These are phyloP conservation scores for Epinotia nisella DNA, from an alignment of 2,888 invertebrate genomes.

Conservation along the genomic window DNA sequence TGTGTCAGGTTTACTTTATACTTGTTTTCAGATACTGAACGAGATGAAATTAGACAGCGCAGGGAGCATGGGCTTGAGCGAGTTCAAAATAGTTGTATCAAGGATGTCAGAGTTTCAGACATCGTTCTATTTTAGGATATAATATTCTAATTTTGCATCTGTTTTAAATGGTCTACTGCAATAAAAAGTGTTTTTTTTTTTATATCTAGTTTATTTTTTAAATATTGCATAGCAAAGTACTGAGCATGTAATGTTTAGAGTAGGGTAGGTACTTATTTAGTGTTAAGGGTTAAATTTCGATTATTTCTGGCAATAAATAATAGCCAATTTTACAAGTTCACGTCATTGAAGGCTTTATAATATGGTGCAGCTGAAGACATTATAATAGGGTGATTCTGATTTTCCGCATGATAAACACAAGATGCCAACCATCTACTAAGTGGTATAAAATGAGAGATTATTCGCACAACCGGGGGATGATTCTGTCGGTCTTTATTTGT, in stretches of 20 bases:
- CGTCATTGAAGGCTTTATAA: background rate
- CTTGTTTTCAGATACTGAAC: slow-evolving; percentile 83
- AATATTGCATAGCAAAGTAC: slow-evolving; percentile 1
- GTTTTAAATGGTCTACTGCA: background rate
- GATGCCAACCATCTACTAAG: too few species aligned
- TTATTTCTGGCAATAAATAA: background rate
- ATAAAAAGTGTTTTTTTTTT: slow-evolving; percentile 10
- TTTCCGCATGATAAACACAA: too few species aligned
- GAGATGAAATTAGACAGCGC: slow-evolving; percentile 86
- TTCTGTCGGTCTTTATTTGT: too few species aligned
- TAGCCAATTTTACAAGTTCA: too few species aligned
- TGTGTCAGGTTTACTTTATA: slow-evolving; percentile 23
- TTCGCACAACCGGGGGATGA: too few species aligned
- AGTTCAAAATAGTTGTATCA: slow-evolving; percentile 86
- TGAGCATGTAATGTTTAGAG: background rate
- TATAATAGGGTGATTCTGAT: background rate
- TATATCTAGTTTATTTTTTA: background rate
- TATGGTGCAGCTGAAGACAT: background rate
- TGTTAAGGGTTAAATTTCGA: background rate
- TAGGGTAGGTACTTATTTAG: too few species aligned
- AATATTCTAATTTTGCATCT: slow-evolving; percentile 45
- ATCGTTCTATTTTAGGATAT: slow-evolving; percentile 85
- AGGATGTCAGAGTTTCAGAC: slow-evolving; percentile 86
- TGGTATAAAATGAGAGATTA: too few species aligned
- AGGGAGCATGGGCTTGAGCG: slow-evolving; percentile 83